Evolutionary conservation across 2,113 vertebrate genomes (phyloP).

Genomic region (Sebastes schlegelii): DNA sequence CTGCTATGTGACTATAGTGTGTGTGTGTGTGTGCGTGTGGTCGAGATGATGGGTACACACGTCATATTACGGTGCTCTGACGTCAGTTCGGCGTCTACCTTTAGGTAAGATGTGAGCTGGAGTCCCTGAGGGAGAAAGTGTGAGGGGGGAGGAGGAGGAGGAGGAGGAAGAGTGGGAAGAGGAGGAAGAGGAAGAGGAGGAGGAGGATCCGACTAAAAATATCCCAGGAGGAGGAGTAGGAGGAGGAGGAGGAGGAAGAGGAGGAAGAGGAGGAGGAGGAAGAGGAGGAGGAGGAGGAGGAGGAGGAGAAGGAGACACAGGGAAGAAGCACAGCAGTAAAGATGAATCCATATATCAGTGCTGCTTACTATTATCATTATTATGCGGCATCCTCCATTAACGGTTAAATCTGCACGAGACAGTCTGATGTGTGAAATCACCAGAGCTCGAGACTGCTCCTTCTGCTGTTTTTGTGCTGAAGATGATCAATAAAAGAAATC

Average conservation of each 20-base stretch:
- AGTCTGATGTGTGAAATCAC: too few relatives aligned
- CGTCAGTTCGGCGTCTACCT: constrained; percentile 91
- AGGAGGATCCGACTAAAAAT: constrained; percentile 77
- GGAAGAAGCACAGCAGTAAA: constrained; percentile 9
- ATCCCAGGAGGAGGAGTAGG: constrained; percentile 26
- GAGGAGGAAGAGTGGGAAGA: neutral
- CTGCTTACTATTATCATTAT: neutral
- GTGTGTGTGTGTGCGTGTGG: constrained; percentile 69
- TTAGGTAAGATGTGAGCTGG: constrained; percentile 81
- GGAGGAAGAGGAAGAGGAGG: constrained; percentile 8
- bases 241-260: too few relatives aligned
- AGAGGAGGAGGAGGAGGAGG: neutral
- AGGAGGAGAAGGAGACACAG: neutral
- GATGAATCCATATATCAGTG: neutral
- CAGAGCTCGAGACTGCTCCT: neutral
- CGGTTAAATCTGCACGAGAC: neutral
- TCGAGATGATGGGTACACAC: constrained; percentile 82
- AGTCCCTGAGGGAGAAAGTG: constrained; percentile 73
- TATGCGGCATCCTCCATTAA: neutral
- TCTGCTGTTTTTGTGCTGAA: neutral
- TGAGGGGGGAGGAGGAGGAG: constrained; percentile 26
- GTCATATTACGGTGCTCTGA: constrained; percentile 94
- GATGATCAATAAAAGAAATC: neutral
- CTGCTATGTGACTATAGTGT: neutral
- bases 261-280: too few relatives aligned